Percentiles rank a stretch among this genome's conserved stretches.
These are phyloP conservation scores for Anoplius nigerrimus DNA, from an alignment of 2,888 invertebrate species.

Conservation along the genomic window DNA sequence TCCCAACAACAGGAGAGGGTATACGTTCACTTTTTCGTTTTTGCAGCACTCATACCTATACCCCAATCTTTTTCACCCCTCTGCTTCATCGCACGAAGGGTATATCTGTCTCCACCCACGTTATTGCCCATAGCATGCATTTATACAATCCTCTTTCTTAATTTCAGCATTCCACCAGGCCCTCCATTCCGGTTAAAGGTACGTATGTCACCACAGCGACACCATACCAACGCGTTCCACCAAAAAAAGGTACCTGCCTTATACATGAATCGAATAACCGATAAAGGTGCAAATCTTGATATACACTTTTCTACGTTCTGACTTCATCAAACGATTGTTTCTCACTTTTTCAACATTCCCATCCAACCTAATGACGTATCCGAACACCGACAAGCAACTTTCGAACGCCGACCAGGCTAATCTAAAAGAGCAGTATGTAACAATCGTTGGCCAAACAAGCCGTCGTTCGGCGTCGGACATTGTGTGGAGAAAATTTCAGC, in stretches of 20 bases:
- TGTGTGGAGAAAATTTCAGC: too few species aligned
- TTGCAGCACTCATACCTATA: neutral
- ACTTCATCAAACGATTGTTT: too few species aligned
- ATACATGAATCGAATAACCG: too few species aligned
- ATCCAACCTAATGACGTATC: too few species aligned
- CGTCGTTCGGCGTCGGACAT: neutral
- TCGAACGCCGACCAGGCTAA: neutral
- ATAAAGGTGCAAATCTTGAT: too few species aligned
- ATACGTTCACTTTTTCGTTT: constrained; percentile 5
- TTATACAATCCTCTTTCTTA: constrained; percentile 27
- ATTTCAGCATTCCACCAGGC: constrained; percentile 72
- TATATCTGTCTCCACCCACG: neutral
- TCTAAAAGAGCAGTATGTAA: too few species aligned
- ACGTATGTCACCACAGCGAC: constrained; percentile 33
- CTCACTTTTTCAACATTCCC: too few species aligned
- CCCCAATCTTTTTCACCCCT: constrained; percentile 42
- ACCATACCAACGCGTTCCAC: too few species aligned
- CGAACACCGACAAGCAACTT: too few species aligned
- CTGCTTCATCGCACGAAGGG: constrained; percentile 24
- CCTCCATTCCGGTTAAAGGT: constrained; percentile 74
- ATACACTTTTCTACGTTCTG: too few species aligned
- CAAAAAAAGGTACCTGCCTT: too few species aligned
- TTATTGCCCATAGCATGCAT: neutral
- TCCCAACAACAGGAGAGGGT: constrained; percentile 19
- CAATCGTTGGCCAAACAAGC: too few species aligned